Evolutionary conservation across 1,140 invertebrate species (phyloP), one percentile per base, ranked within the genome.

Genomic region (Nasonia longicornis): DNA sequence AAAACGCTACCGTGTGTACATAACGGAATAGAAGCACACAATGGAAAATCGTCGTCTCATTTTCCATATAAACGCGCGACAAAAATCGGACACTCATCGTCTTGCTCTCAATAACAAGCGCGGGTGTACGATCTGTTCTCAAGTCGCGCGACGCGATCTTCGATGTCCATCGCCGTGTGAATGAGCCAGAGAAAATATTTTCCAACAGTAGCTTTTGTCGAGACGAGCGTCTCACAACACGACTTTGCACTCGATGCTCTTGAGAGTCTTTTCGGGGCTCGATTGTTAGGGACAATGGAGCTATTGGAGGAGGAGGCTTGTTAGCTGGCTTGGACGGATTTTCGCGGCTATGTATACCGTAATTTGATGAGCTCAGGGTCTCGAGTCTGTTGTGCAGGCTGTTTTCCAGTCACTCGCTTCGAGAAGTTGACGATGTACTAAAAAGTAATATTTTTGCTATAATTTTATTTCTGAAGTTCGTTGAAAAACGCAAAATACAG

Each of bases 241-340:
- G 79, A 75, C 79, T 80, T 75, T 10, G 66, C n/a, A 2, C 26
- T 3, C n/a, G 29, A 7, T n/a, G 20, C 20, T n/a, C 42, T 45
- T 12, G 48, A 63, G 70, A 64, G 77, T 38, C 67, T 75, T 80
- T 69, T 80, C 64, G 8, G 12, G 22, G 1, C 16, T 67, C 79
- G 45, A 80, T 80, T 80, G 38, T 75, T 64, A 38, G 16, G 8
- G 42, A 75, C 79, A 75, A 80, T 69, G 42, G 58, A 52, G 20
- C 29, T 26, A 26, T 35, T 64, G 72, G 48, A 67, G 67, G 20
- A 8, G 38, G 63, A 81, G 42, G 12, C 45, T 63, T 69, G 22
- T 58, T 67, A 71, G 73, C 66, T 71, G 63, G 73, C 66, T 71
- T 42, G 31, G 6, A 12, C 2, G 73, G 52, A 58, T 58, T 58